phyloP scores from a whole-genome alignment of 2,888 invertebrate genomes.

The Heterodera filipjevi region DNA sequence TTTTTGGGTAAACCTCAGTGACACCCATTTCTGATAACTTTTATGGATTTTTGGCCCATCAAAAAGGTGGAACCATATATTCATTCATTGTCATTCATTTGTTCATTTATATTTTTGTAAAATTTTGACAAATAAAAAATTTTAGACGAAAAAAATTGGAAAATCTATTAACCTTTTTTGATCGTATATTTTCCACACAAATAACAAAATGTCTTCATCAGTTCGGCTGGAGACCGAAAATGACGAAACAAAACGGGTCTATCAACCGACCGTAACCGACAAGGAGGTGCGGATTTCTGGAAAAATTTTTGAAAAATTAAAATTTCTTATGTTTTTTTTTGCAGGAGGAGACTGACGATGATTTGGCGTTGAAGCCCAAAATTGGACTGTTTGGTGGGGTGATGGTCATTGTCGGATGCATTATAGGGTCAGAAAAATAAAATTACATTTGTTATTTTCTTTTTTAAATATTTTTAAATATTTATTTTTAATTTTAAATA shows the following conservation, averaged over 20 bases:
- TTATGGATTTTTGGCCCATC: too few species aligned
- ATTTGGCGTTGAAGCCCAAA: conserved; percentile 47
- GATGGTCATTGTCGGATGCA: conserved; percentile 55
- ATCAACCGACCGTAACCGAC: conserved; percentile 30
- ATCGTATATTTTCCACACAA: not conserved
- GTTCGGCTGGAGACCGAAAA: conserved; percentile 34
- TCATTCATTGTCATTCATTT: too few species aligned
- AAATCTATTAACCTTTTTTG: not conserved
- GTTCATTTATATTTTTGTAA: not conserved
- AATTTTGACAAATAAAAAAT: not conserved
- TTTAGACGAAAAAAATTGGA: not conserved
- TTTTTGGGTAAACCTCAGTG: too few species aligned
- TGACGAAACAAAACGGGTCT: conserved; percentile 36
- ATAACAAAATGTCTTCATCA: conserved; percentile 9
- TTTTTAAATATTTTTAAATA: too few species aligned
- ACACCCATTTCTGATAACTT: too few species aligned
- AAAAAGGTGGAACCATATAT: too few species aligned
- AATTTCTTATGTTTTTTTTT: not conserved
- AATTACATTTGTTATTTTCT: too few species aligned
- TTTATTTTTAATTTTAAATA: too few species aligned
- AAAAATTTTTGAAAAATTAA: not conserved
- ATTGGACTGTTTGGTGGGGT: conserved; percentile 53
- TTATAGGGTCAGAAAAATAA: conserved; percentile 42
- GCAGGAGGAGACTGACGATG: conserved; percentile 22
- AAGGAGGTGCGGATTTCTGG: conserved; percentile 5